Base-by-base conservation (phyloP, 2,113 vertebrate genomes). In the Leptobrachium ailaonicum region DNA sequence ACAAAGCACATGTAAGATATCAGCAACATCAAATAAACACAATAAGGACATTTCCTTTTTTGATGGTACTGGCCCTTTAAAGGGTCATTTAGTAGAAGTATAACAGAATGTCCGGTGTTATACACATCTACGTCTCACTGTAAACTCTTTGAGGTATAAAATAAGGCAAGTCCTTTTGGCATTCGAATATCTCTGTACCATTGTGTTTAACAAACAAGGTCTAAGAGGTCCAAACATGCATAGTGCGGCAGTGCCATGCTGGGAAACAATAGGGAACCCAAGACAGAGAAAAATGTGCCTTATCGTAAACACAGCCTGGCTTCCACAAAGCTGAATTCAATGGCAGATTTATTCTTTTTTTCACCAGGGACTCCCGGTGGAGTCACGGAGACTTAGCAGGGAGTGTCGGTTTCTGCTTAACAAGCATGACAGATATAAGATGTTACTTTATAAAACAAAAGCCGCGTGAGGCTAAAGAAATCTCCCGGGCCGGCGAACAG, bases 401-500 rank as follows among this genome's bases (percentile, higher is more conserved):
- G 41, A 53, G 63, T 42, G 74, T 67, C 74, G 67, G 42, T 53
- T 67, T 76, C 40, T 67, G 74, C 44, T 50, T 76, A 76, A 66
- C 63, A 76, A 76, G 74, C 74, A 76, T 67, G 64, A 40, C 42
- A 76, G 60, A 76, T 66, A 41, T 64, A 64, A 66, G 73, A 75
- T 47, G 60, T 60, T 44, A 63, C 73, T 40, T 47, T 54, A 54
- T 50, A 41, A 75, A 66, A 66, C 62, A 66, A 66, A 53, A 66
- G 43, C 73, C 20, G 9, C 44, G n/a, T 50, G 62, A 40, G 74
- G 50, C 62, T 76, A 66, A 9, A n/a, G 66, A 53, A 13, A 53
- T 67, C 74, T n/a, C 6, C 63, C 41, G 3, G 6, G 47, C 20
- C 6, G 2, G 4, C 4, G 40, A 9, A 64, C 14, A 64, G 32